Evolutionary conservation across 2,113 vertebrate species (phyloP).

Genomic region (Oreotrochilus melanogaster): DNA sequence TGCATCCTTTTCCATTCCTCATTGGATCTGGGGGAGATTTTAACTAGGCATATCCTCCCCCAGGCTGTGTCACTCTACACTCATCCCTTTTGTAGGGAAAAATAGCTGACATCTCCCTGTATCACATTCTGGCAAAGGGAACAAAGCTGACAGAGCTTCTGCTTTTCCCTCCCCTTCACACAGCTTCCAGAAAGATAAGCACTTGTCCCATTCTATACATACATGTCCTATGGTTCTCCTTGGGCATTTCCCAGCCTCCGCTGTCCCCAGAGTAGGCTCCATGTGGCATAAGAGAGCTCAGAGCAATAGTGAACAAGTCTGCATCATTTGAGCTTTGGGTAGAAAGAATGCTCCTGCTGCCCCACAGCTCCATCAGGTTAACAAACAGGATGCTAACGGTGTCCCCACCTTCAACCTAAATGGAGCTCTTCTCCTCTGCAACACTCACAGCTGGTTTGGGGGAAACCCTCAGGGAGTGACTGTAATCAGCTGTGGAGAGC

Average conservation of each 20-base stretch:
- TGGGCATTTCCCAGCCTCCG: background rate
- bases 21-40: background rate
- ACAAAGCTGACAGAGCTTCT: background rate
- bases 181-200: background rate
- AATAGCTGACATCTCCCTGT: background rate
- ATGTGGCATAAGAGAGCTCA: background rate
- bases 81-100: background rate
- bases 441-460: background rate
- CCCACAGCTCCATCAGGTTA: background rate
- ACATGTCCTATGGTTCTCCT: background rate
- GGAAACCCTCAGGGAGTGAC: background rate
- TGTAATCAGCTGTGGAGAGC: background rate
- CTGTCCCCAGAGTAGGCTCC: fast-evolving
- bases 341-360: background rate
- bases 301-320: fast-evolving
- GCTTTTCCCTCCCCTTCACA: background rate
- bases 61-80: background rate
- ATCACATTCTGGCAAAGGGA: background rate
- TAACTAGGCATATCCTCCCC: background rate
- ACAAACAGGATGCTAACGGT: background rate
- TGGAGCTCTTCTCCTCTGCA: background rate
- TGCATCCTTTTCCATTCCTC: background rate
- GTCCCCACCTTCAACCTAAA: background rate
- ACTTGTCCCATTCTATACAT: fast-evolving
- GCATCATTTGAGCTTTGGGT: background rate